Evolutionary conservation across 2,888 invertebrate genomes (phyloP).

Genomic region (Scaptomyza reducta): DNA sequence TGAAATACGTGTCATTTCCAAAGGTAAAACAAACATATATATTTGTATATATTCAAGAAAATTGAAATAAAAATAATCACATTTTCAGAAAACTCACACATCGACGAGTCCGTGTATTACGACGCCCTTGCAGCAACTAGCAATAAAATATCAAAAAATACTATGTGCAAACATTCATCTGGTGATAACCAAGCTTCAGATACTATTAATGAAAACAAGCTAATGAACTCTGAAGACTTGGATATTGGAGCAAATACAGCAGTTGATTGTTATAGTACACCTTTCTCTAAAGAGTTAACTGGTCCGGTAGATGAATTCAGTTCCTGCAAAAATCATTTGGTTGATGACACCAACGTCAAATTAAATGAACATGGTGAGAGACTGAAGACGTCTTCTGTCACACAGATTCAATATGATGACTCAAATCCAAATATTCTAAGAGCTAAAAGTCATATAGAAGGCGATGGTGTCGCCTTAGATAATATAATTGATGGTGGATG

Average conservation of each 20-base stretch:
- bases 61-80: neutral
- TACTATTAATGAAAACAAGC: conserved; percentile 32
- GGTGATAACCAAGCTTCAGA: conserved; percentile 19
- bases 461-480: neutral
- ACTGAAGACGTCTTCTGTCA: neutral
- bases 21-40: conserved; percentile 69
- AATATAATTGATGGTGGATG: conserved; percentile 8
- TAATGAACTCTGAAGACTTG: conserved; percentile 50
- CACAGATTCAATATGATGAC: conserved; percentile 7
- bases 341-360: conserved; percentile 29
- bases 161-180: conserved; percentile 4
- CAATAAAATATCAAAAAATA: conserved; percentile 58
- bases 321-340: conserved; percentile 11
- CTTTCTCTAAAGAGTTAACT: conserved; percentile 11
- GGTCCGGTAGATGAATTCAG: conserved; percentile 21
- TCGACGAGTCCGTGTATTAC: conserved; percentile 92
- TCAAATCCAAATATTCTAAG: conserved; percentile 4
- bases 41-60: neutral
- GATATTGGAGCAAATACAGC: conserved; percentile 17
- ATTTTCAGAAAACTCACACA: conserved; percentile 85
- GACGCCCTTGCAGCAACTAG: conserved; percentile 91
- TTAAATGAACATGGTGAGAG: conserved; percentile 33
- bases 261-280: conserved; percentile 22
- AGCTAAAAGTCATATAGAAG: neutral
- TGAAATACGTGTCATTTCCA: conserved; percentile 91